Conservation (phyloP, 2,888 invertebrate species). For the Lycaena phlaeas region DNA sequence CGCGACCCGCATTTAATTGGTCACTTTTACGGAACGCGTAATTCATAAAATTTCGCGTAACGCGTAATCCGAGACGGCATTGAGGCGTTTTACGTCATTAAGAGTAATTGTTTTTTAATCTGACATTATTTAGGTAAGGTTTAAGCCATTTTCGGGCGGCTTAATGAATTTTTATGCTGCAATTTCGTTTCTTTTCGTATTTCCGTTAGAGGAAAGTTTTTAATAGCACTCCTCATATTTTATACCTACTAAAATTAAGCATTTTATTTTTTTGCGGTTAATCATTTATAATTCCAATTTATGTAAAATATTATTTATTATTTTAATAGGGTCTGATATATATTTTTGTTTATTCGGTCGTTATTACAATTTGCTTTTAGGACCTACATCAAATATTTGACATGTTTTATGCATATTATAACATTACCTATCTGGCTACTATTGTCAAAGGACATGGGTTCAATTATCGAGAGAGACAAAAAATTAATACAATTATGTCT, state of each 20-base stretch:
- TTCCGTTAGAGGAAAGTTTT: slow-evolving; percentile 9
- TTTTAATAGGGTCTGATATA: no score
- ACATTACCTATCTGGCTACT: no score
- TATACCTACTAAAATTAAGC: no score
- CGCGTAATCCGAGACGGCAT: slow-evolving; percentile 21
- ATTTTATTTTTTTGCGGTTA: no score
- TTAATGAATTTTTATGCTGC: slow-evolving; percentile 12
- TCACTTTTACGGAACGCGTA: slow-evolving; percentile 30
- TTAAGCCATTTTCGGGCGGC: slow-evolving; percentile 13
- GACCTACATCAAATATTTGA: no score
- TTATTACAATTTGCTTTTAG: no score
- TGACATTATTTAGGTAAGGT: slow-evolving; percentile 19
- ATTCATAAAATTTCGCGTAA: slow-evolving; percentile 20
- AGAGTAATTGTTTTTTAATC: slow-evolving; percentile 23
- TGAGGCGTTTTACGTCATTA: slow-evolving; percentile 23
- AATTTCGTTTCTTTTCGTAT: slow-evolving; percentile 12
- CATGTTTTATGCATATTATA: no score
- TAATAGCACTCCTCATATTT: slow-evolving; percentile 7
- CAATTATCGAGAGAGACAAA: no score
- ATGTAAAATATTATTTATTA: not conserved
- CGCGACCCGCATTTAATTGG: slow-evolving; percentile 32
- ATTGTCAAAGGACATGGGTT: no score
- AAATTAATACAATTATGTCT: no score
- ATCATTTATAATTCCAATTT: no score
- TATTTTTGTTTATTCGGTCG: no score